Conservation (phyloP, 2,113 vertebrate species). For the Megaceryle maxima region DNA sequence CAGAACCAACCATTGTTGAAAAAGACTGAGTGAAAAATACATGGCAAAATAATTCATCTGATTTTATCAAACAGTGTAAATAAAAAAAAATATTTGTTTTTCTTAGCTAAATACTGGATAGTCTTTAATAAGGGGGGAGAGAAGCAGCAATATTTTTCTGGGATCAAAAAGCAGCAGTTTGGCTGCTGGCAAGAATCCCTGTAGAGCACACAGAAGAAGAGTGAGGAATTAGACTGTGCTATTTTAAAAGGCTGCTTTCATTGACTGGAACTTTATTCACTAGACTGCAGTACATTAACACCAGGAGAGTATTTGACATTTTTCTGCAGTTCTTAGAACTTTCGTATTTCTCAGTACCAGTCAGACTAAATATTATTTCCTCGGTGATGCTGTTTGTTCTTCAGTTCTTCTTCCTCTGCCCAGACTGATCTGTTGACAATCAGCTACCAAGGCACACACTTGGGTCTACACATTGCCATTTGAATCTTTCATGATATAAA, state of each 20-base stretch:
- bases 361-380: not conserved
- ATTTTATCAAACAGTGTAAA: not conserved
- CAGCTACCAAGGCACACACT: not conserved
- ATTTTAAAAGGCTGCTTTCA: conserved; percentile 47
- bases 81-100: not conserved
- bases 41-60: not conserved
- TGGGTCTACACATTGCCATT: not conserved
- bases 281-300: not conserved
- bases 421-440: not conserved
- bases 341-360: not conserved
- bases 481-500: not conserved
- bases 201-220: not conserved
- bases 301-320: not conserved
- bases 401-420: not conserved
- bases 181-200: not conserved
- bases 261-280: not conserved
- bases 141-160: not conserved
- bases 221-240: not conserved
- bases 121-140: not conserved
- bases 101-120: not conserved
- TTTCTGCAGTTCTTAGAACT: not conserved
- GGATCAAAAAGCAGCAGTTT: not conserved
- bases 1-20: not conserved
- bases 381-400: not conserved
- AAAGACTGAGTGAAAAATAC: not conserved